Conservation (phyloP, 2,888 invertebrate genomes). For the Pyrrhia umbra region DNA sequence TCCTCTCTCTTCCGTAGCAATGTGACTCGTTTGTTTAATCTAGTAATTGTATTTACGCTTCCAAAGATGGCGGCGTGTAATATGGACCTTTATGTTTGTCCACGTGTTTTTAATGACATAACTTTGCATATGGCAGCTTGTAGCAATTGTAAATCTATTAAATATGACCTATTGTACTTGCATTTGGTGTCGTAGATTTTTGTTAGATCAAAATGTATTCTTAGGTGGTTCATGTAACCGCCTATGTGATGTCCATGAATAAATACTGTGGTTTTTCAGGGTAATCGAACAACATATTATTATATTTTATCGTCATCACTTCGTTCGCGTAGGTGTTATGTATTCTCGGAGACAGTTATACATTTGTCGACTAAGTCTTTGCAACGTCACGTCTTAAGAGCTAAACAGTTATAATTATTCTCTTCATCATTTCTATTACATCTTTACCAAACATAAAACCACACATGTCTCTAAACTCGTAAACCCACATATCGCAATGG, state of each 20-base stretch:
- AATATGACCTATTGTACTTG: not conserved
- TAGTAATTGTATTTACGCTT: conserved; percentile 22
- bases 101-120: conserved; percentile 35
- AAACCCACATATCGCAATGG: conserved; percentile 39
- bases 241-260: too few relatives aligned
- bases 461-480: conserved; percentile 21
- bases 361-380: too few relatives aligned
- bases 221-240: too few relatives aligned
- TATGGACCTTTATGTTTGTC: not conserved
- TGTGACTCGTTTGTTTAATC: conserved; percentile 30
- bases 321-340: too few relatives aligned
- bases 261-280: too few relatives aligned
- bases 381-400: not conserved
- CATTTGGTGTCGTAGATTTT: too few relatives aligned
- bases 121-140: conserved; percentile 8
- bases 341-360: too few relatives aligned
- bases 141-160: not conserved
- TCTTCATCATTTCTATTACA: not conserved
- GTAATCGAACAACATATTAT: too few relatives aligned
- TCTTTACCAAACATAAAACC: conserved; percentile 6
- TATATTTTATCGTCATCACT: too few relatives aligned
- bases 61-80: conserved; percentile 10
- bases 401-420: not conserved
- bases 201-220: too few relatives aligned
- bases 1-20: conserved; percentile 10